These are phyloP conservation scores for Drosophila diplacantha DNA, from an alignment of 2,888 invertebrate species.

Conservation along the genomic window DNA sequence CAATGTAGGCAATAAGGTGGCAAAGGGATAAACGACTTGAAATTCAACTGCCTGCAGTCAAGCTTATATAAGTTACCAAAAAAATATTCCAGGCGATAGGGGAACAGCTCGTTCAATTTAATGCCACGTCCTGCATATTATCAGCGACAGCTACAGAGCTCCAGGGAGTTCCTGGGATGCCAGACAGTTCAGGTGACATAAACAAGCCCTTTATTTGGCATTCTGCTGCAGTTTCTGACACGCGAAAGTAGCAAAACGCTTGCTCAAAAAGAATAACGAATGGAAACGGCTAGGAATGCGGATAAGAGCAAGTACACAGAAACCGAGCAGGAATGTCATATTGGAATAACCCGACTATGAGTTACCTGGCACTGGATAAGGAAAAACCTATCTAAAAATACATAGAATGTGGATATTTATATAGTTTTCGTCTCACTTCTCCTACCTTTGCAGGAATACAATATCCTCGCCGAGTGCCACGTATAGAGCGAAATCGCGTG, in stretches of 20 bases:
- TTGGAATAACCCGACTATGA: background rate
- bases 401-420: background rate
- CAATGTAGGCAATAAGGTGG: background rate
- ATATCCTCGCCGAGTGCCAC: background rate
- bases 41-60: background rate
- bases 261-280: constrained; percentile 31
- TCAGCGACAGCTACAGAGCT: constrained; percentile 47
- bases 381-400: background rate
- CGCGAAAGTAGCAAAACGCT: constrained; percentile 54
- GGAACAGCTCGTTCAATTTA: constrained; percentile 42
- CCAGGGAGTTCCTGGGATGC: constrained; percentile 7
- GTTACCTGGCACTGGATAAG: background rate
- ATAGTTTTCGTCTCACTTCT: background rate
- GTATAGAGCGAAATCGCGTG: constrained; percentile 52
- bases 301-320: constrained; percentile 19
- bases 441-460: background rate
- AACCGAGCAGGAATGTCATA: constrained; percentile 6
- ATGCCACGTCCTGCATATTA: constrained; percentile 58
- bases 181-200: constrained; percentile 60
- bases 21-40: constrained; percentile 1
- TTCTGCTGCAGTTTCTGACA: constrained; percentile 61
- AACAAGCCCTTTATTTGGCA: constrained; percentile 71
- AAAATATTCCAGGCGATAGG: constrained; percentile 45
- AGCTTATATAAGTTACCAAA: constrained; percentile 20
- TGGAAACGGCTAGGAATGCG: constrained; percentile 32